Evolutionary conservation across 2,888 invertebrate genomes (phyloP).

Genomic region (Neoascia interrupta): DNA sequence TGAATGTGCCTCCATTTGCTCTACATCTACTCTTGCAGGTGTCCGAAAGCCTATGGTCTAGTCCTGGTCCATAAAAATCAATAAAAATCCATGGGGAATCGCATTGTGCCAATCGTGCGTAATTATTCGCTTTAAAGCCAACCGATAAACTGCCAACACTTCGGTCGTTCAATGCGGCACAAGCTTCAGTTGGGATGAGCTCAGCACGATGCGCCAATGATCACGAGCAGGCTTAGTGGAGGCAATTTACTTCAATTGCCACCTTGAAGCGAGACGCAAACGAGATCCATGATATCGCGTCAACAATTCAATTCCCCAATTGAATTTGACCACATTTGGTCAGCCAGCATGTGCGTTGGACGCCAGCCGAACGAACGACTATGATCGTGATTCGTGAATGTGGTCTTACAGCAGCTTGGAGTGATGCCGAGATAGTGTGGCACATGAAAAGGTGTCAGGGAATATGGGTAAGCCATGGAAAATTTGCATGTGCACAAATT

Average conservation of each 20-base stretch:
- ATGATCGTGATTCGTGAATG: slow-evolving; percentile 1
- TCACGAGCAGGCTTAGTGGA: slow-evolving; percentile 46
- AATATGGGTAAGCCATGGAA: slow-evolving; percentile 14
- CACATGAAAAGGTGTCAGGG: slow-evolving; percentile 32
- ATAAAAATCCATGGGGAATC: slow-evolving; percentile 34
- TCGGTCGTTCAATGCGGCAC: slow-evolving; percentile 18
- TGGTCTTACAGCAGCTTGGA: not conserved
- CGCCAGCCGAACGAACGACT: slow-evolving; percentile 12
- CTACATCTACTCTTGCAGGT: slow-evolving; percentile 32
- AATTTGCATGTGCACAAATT: slow-evolving; percentile 44
- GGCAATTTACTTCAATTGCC: slow-evolving; percentile 67
- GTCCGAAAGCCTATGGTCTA: not conserved
- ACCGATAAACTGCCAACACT: slow-evolving; percentile 40
- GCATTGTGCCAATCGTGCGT: slow-evolving; percentile 17
- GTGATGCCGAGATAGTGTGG: slow-evolving; percentile 12
- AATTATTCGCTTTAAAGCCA: slow-evolving; percentile 45
- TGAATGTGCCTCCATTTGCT: slow-evolving; percentile 22
- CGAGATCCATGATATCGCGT: slow-evolving; percentile 63
- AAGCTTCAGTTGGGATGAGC: not conserved
- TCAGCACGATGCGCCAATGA: slow-evolving; percentile 19
- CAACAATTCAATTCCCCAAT: slow-evolving; percentile 67
- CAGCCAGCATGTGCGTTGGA: slow-evolving; percentile 2
- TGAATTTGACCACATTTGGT: slow-evolving; percentile 57
- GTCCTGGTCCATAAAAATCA: slow-evolving; percentile 23
- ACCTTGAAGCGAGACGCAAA: slow-evolving; percentile 60